Base-by-base conservation (phyloP, 2,113 vertebrate species). In the Erpornis zantholeuca region DNA sequence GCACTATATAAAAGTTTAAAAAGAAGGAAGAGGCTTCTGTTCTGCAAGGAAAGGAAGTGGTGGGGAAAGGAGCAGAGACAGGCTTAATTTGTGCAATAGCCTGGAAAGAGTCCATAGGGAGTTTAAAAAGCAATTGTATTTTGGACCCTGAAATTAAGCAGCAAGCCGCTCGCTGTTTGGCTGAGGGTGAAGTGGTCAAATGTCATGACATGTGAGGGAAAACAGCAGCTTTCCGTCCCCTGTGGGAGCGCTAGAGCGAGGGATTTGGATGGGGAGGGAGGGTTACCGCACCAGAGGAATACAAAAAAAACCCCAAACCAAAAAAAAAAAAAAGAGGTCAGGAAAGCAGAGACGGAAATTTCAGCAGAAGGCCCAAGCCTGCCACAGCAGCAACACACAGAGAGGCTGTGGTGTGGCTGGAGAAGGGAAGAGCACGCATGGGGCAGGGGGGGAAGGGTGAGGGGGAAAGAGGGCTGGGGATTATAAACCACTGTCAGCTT, bases 111-210 rank as follows among this genome's bases (percentile, higher is more conserved):
- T 94, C 94, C 90, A 66, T 12, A 52, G 95, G 90, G 96, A 96
- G 85, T 96, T 95, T 83, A 81, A 86, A 95, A 93, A 96, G 96
- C 96, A 96, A 94, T 96, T 94, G 90, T 96, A 73, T 83, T 96
- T 95, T 68, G 93, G 93, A 94, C 86, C 79, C 90, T 95, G 95
- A 94, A 96, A 96, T 92, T 61, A 96, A 91, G 92, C 94, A 94
- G 96, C 2, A 12, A 96, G 94, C 53, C 20, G 1, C 73, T 90
- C 1, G 1, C 91, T 65, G 61, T 82, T 91, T 88, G 93, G 92
- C 90, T 72, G 93, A 93, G 90, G 94, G 93, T 95, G 94, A 95
- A 80, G 82, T 57, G 94, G 92, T 94, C 96, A 94, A 91, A 92
- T 94, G 94, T 96, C 96, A 88, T 22, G 71, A 90, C 92, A 90